phyloP scores from a whole-genome alignment of 2,797 vertebrate species.

The Nyctalus aviator region DNA sequence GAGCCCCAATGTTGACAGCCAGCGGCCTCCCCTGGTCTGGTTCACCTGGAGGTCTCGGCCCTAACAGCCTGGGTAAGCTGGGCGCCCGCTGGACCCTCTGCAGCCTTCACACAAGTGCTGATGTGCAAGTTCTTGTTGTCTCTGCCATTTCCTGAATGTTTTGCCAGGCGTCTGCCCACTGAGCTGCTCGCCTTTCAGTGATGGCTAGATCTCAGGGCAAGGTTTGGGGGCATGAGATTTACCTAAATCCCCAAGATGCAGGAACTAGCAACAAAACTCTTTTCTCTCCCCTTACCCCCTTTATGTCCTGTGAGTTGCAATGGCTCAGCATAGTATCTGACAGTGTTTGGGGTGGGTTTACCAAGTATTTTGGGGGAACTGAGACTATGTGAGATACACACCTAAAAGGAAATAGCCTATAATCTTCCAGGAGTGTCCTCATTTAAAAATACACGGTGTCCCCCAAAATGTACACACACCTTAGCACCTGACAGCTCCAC shows the following conservation, averaged over 20 bases:
- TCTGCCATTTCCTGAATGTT: slow-evolving; percentile 83
- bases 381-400: neutral
- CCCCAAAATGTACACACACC: too few species aligned
- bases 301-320: rapidly evolving
- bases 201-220: slow-evolving; percentile 86
- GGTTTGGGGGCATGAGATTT: slow-evolving; percentile 81
- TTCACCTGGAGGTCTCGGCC: slow-evolving; percentile 17
- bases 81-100: slow-evolving; percentile 72
- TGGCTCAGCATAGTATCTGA: neutral
- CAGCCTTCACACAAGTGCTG: slow-evolving; percentile 87
- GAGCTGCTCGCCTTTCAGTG: slow-evolving; percentile 85
- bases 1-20: neutral
- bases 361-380: rapidly evolving
- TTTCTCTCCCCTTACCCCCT: neutral
- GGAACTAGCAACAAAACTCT: neutral
- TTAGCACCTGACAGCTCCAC: too few species aligned
- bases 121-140: slow-evolving; percentile 89
- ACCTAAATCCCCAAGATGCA: slow-evolving; percentile 64
- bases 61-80: slow-evolving; percentile 44
- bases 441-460: neutral
- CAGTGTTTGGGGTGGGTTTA: neutral
- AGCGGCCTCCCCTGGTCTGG: neutral
- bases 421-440: neutral
- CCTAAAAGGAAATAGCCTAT: rapidly evolving
- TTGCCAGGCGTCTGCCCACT: slow-evolving; percentile 77